Evolutionary conservation across 1,140 invertebrate species (phyloP), one percentile per base, ranked within the genome.

Genomic region (Akabosia matsudoensis): DNA sequence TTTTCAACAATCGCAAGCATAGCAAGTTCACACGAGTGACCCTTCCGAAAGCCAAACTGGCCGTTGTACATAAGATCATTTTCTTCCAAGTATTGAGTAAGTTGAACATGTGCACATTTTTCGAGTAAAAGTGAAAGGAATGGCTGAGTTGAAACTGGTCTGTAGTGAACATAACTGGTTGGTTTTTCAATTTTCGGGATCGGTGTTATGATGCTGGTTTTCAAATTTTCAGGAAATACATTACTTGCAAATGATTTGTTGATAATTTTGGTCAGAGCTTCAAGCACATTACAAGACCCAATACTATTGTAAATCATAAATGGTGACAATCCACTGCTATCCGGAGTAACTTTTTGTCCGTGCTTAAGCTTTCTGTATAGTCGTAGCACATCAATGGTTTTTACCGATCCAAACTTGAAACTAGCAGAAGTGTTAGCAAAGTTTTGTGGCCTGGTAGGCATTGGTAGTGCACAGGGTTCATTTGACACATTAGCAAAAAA

Each of bases 41-140:
- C 51, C 28, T 45, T 34, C 0, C 76, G n/a, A n/a, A 78, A 78
- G 2, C 76, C 75, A 73, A 76, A 76, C 33, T 76, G 75, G 1
- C 34, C 4, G 0, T 72, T 30, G 24, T 33, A 67, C 3, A 76
- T 22, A 18, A 76, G 37, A 67, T 33, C 24, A 73, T 73, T 30
- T 10, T 30, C 4, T 3, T 30, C 14, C 67, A 70, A 30, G 31
- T 70, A 70, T 14, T 30, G 7, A 4, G 22, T 70, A 13, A 70
- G 7, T 30, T 70, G 67, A 30, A 16, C 10, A 34, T 70, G 28
- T 10, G 28, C 67, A 34, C 67, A 70, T 30, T 70, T 70, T 30
- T 70, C 67, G 7, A 70, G 18, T 22, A 70, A 4, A 10, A 70
- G 24, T 16, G 67, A 70, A 30, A 70, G 3, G 22, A 70, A 70